A percentile compares a stretch with the other conserved stretches of the same genome.
These are phyloP conservation scores for Malaclemys terrapin DNA, from an alignment of 2,113 vertebrate species.

Conservation along the genomic window DNA sequence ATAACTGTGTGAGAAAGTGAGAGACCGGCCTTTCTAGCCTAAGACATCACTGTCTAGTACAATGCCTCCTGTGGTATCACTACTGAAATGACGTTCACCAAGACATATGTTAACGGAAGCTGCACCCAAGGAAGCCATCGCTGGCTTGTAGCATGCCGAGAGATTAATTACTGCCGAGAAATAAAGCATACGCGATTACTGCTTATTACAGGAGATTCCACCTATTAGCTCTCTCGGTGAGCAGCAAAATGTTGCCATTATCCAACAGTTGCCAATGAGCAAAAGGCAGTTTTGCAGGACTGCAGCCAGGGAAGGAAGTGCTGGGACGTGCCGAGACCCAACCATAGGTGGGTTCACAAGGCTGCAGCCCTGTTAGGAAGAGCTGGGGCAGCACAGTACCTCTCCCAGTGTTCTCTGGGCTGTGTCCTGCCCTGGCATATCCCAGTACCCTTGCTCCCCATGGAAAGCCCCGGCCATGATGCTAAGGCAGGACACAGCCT, in stretches of 20 bases:
- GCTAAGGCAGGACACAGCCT: neutral
- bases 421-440: neutral
- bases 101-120: neutral
- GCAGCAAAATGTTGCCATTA: neutral
- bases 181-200: neutral
- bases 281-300: neutral
- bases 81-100: neutral
- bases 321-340: neutral
- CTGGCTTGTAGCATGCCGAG: neutral
- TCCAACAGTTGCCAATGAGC: neutral
- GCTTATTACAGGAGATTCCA: neutral
- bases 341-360: too few relatives aligned
- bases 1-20: neutral
- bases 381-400: too few relatives aligned
- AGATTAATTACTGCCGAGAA: slow-evolving; percentile 18
- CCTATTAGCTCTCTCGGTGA: neutral
- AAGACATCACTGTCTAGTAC: neutral
- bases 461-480: neutral
- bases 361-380: too few relatives aligned
- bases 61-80: neutral
- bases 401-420: too few relatives aligned
- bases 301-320: neutral
- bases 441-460: neutral
- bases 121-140: neutral
- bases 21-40: neutral